Base-by-base conservation (phyloP, 2,888 invertebrate genomes). In the Macrosoma leucophasiata region DNA sequence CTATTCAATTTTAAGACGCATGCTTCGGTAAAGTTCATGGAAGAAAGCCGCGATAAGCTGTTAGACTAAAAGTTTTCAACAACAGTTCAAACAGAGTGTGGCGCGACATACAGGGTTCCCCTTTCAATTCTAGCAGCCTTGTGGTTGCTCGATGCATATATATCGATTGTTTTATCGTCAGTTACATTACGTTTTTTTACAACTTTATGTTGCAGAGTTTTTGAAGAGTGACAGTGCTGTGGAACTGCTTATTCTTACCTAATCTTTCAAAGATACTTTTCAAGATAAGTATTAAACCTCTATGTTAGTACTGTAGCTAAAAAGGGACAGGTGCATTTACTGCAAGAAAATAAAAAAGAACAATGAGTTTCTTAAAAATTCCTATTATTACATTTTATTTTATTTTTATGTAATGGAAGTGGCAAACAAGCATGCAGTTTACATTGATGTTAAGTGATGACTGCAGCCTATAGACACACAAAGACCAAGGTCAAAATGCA, bases 51-150 rank as follows among this genome's bases (percentile, higher is more conserved):
- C 55, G 34, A 58, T 65, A 69, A 65, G 66, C 61, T 57, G 59
- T 59, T 61, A 59, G 56, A 63, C 74, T 79, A 69, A 82, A 82
- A 81, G 75, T 82, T 79, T 74, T 82, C 70, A 79, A 79, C 78
- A 72, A 70, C 74, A 68, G 73, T 76, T 74, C 81, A 82, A 82
- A 82, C 79, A 81, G 68, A 71, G 61, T 77, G 76, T 56, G 77
- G 79, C 53, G 61, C 62, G 67, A 72, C 70, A 63, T 72, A 79
- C 78, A 79, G 43, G 68, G 69, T 69, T 78, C 69, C 59, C 68
- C 78, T 79, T 75, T 81, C 72, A 77, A 54, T 40, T 43, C 39
- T 50, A 56, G 44, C 46, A 33, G 41, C 36, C 47, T 29, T 51
- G 41, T 37, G 51, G 55, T 60, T 55, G 52, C 52, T 49, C 49